Base-by-base conservation (phyloP, 2,888 invertebrate species). In the Orthosia incerta region DNA sequence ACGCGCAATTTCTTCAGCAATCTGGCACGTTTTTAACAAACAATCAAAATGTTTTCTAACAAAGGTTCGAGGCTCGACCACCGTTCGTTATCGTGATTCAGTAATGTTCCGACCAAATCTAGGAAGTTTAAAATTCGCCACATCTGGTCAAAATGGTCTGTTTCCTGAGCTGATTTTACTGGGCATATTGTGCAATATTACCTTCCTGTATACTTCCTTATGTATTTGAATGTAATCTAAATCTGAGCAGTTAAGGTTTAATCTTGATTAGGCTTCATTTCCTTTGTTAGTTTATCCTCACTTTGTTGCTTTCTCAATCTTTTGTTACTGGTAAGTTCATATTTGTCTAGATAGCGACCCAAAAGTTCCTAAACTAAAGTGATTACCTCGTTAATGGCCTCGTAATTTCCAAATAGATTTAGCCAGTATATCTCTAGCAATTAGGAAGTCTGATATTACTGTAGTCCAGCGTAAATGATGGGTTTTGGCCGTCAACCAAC, bases 401-500 rank as follows among this genome's bases (percentile, higher is more conserved):
- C 16, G 23, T 64, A 67, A 64, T 53, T 31, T 4, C 59, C 18
- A 60, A 82, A 79, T 60, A 48, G 83, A 68, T 79, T 50, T 55
- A 55, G 67, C 48, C 26, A 83, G 78, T 82, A 79, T 51, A 55
- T 82, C 60, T 66, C n/a, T 4, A 45, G 50, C 9, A 61, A 74
- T 63, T 79, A 70, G 18, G 23, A 23, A 26, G 51, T 31, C 31
- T 26, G 31, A 31, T 55, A 63, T 20, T 51, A 61, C n/a, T 65
- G 39, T 13, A 31, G 64, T 61, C 53, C 65, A 63, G 55, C 9
- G 61, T 53, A 16, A 50, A 11, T 51, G n/a, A 31, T 66, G 45
- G 26, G 51, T 73, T 45, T 73, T 67, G 84, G 84, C 82, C n/a
- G 48, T 18, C 55, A 61, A 74, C 79, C 82, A 83, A 79, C 16